These are phyloP conservation scores for Protosalanx chinensis DNA, from an alignment of 2,797 vertebrate genomes.

Conservation along the genomic window DNA sequence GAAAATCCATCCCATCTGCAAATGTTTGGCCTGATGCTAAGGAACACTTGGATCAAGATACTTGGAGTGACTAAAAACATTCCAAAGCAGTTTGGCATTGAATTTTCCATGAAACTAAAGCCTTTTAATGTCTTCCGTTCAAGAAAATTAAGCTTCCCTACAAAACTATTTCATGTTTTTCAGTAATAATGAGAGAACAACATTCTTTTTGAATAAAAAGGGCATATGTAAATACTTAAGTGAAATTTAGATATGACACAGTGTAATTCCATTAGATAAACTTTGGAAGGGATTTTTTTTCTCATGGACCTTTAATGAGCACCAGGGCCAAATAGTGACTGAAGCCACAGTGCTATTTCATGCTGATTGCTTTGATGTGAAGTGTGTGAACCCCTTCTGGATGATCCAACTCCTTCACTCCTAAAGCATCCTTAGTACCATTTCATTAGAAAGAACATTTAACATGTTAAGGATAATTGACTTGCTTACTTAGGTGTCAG, in stretches of 20 bases:
- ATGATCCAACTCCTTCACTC: conserved; percentile 34
- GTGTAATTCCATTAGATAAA: conserved; percentile 63
- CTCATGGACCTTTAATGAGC: conserved; percentile 56
- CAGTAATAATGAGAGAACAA: conserved; percentile 56
- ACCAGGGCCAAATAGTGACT: conserved; percentile 55
- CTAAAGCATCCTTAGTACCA: conserved; percentile 29
- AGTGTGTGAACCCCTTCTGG: conserved; percentile 57
- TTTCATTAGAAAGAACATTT: conserved; percentile 30
- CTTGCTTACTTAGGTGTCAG: conserved; percentile 30
- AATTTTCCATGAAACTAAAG: conserved; percentile 69
- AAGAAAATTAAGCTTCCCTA: conserved; percentile 59
- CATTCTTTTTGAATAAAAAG: conserved; percentile 42
- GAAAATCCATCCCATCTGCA: conserved; percentile 65
- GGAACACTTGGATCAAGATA: conserved; percentile 50
- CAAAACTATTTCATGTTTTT: conserved; percentile 55
- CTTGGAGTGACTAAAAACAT: conserved; percentile 64
- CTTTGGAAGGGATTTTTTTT: conserved; percentile 46
- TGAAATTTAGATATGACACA: conserved; percentile 52
- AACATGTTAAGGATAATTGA: conserved; percentile 23
- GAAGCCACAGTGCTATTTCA: conserved; percentile 40
- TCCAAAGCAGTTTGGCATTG: conserved; percentile 67
- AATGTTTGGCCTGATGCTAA: conserved; percentile 60
- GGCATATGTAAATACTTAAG: conserved; percentile 68
- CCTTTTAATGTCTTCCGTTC: conserved; percentile 68
- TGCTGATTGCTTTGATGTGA: conserved; percentile 55